phyloP scores from a whole-genome alignment of 2,113 vertebrate species.

The Equus quagga region DNA sequence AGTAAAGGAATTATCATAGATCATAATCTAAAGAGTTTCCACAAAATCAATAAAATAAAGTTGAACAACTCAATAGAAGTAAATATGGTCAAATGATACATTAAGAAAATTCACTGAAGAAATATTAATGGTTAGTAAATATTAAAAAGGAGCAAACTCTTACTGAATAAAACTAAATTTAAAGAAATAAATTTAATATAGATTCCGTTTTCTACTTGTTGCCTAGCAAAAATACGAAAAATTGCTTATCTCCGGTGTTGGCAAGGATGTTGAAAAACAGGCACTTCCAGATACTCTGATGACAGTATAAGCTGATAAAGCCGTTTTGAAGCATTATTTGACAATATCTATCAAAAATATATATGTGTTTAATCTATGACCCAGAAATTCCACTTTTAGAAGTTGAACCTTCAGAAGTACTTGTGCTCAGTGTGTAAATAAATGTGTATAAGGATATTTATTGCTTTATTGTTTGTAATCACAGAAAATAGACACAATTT shows the following conservation, averaged over 20 bases:
- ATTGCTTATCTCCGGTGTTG: neutral
- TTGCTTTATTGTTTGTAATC: neutral
- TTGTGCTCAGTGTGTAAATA: neutral
- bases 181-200: no score
- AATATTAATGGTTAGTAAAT: neutral
- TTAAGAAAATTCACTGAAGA: neutral
- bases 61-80: neutral
- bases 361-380: neutral
- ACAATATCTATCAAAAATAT: neutral
- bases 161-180: neutral
- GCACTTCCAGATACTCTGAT: neutral
- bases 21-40: neutral
- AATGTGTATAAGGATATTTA: neutral
- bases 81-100: neutral
- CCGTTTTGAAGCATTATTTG: neutral
- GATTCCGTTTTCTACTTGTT: neutral
- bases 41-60: neutral
- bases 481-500: neutral
- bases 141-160: neutral
- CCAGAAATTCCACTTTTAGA: slow-evolving; percentile 20
- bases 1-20: neutral
- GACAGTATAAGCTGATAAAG: neutral
- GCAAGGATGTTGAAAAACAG: neutral
- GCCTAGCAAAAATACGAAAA: neutral
- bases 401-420: neutral